Base-by-base conservation (phyloP, 2,888 invertebrate genomes). In the Drosophila quinaria region DNA sequence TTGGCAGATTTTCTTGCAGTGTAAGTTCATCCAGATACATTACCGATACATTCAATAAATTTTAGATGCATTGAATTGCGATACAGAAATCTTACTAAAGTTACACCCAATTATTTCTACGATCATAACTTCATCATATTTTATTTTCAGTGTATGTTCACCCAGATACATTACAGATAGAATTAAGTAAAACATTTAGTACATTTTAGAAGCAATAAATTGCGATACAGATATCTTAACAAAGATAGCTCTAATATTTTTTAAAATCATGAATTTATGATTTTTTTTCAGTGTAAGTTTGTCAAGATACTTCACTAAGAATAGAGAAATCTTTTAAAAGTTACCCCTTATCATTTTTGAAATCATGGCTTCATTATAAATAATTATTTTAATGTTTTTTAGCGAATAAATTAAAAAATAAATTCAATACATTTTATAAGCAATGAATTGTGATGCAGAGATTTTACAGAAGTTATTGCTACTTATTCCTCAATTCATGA, bases 191-290 rank as follows among this genome's bases (percentile, higher is more conserved):
- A 19, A 10, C 8, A 19, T 33, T 22, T 0, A 35, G 5, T 65
- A 44, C 65, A 77, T 71, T 50, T 54, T 56, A 54, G 41, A 39
- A 39, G 44, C 8, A n/a, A 31, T 42, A 1, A 29, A 44, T n/a
- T 19, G 15, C 6, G 5, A 10, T 37, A 25, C n/a, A 37, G 9
- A 22, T 4, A 25, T 25, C 4, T 25, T 25, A 1, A 4, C 1
- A 5, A 25, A 25, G 5, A 4, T 4, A 5, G 1, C 22, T 25
- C 22, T 25, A 5, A 5, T 4, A 25, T 5, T 25, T 25, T 25
- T 5, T 25, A 4, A 25, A 25, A 5, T 25, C 4, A 25, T 25
- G 22, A 25, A 4, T 25, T 25, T 25, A 25, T 19, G 1, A 19
- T 19, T 19, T 19, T 19, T 19, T 2, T 19, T 19, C 2, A 22